Evolutionary conservation across 2,113 vertebrate species (phyloP).

Genomic region (Pomatostomus ruficeps): DNA sequence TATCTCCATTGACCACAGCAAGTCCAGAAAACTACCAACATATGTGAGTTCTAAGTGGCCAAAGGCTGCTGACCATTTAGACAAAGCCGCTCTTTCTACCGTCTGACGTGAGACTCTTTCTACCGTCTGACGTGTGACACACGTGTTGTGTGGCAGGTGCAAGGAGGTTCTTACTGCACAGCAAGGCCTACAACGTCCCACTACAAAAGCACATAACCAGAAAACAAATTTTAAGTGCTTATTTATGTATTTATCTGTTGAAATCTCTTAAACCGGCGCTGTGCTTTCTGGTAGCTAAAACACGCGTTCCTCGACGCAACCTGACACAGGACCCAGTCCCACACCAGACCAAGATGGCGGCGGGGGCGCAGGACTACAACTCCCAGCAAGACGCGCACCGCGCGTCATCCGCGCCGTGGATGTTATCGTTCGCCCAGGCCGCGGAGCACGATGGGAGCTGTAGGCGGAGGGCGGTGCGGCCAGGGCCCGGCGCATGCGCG

Average conservation of each 20-base stretch:
- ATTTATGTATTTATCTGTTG: background rate
- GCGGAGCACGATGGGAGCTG: background rate
- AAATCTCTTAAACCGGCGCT: background rate
- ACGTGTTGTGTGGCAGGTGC: fast-evolving
- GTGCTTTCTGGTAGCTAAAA: background rate
- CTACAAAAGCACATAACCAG: background rate
- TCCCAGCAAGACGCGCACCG: background rate
- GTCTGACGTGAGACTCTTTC: fast-evolving
- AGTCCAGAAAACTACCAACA: background rate
- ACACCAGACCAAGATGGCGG: fast-evolving
- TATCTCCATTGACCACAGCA: background rate
- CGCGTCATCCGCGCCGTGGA: fast-evolving
- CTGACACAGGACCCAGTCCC: fast-evolving
- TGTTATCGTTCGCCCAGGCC: fast-evolving
- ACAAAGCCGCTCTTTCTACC: background rate
- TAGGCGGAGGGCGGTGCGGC: fast-evolving
- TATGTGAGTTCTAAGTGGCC: fast-evolving
- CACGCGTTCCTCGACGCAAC: fast-evolving
- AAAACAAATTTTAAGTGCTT: background rate
- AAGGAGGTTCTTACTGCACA: background rate
- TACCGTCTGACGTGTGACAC: fast-evolving
- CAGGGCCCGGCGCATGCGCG: fast-evolving
- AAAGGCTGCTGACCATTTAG: background rate
- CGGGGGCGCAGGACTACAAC: fast-evolving
- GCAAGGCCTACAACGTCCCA: background rate